phyloP scores from a whole-genome alignment of 2,888 invertebrate genomes.

The Pristionchus entomophagus region DNA sequence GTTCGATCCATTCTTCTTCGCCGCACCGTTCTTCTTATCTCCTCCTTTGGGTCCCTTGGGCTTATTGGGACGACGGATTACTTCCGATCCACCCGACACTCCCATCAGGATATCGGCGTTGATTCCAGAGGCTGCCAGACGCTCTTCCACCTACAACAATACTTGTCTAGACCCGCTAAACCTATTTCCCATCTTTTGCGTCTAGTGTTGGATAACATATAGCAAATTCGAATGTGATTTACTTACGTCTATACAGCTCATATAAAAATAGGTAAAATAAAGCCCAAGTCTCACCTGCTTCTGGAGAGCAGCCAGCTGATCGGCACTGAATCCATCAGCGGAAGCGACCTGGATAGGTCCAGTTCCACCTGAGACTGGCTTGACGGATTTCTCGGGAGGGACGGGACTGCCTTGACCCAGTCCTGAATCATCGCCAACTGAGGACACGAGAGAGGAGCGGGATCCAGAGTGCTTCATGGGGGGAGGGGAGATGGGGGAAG shows the following conservation, averaged over 20 bases:
- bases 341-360: slow-evolving; percentile 43
- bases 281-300: slow-evolving; percentile 62
- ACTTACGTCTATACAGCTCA: not conserved
- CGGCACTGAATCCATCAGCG: slow-evolving; percentile 67
- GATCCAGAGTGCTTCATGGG: slow-evolving; percentile 46
- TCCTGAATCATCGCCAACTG: slow-evolving; percentile 47
- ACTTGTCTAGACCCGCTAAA: not conserved
- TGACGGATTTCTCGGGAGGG: slow-evolving; percentile 23
- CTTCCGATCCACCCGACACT: slow-evolving; percentile 35
- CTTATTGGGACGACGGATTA: slow-evolving; percentile 44
- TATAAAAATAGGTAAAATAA: too few relatives aligned
- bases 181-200: not conserved
- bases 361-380: not conserved
- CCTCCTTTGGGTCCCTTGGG: slow-evolving; percentile 23
- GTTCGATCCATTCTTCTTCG: slow-evolving; percentile 35
- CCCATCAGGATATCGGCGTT: slow-evolving; percentile 59
- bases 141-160: slow-evolving; percentile 45
- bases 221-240: too few relatives aligned
- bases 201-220: not conserved
- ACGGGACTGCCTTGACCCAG: slow-evolving; percentile 45
- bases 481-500: slow-evolving; percentile 36
- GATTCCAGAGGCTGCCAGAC: slow-evolving; percentile 62
- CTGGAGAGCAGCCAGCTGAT: slow-evolving; percentile 71
- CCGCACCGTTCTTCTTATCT: slow-evolving; percentile 11
- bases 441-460: slow-evolving; percentile 45